Base-by-base conservation (phyloP, 2,797 vertebrate genomes). In the Nyctalus aviator region DNA sequence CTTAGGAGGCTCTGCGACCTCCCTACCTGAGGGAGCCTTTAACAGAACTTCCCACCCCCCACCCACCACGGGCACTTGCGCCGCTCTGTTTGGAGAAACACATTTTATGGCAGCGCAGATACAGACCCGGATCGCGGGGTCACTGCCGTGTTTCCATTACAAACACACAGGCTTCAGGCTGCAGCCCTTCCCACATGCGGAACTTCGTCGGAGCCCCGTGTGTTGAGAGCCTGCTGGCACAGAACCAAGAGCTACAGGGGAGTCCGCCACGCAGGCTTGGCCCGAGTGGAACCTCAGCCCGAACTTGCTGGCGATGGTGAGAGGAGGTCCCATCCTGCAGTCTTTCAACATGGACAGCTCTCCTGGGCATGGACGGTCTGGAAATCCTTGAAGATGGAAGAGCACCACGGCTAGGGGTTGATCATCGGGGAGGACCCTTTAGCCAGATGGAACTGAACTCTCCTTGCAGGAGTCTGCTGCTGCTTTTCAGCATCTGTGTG, bases 141-240 rank as follows among this genome's bases (percentile, higher is more conserved):
- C 94, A 87, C 84, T 88, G 93, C 95, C 96, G 95, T 97, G 94
- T 98, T 98, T 97, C 97, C 96, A 97, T 96, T 94, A 90, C 93
- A 96, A 97, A 97, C 97, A 92, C 85, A 37, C 92, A 84, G 90
- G 84, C 90, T 90, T 55, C 75, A 35, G 88, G 57, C 89, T 79
- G 71, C 73, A 96, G 76, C 44, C 90, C 79, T 55, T 69, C 84
- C 76, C 82, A 83, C 83, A 96, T 93, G 94, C 79, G 73, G 76
- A 88, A 88, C 83, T 89, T 85, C 92, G 83, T 8, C 5, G 6
- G 93, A 78, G 92, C 78, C 85, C 84, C 85, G 57, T 62, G 96
- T 93, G 96, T 86, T 95, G 96, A 96, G 95, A 97, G 93, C 53
- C 95, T 95, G 55, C 94, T 97, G 96, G 97, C 97, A 95, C 76